Evolutionary conservation across 2,113 vertebrate species (phyloP).

Genomic region (Collichthys lucidus): DNA sequence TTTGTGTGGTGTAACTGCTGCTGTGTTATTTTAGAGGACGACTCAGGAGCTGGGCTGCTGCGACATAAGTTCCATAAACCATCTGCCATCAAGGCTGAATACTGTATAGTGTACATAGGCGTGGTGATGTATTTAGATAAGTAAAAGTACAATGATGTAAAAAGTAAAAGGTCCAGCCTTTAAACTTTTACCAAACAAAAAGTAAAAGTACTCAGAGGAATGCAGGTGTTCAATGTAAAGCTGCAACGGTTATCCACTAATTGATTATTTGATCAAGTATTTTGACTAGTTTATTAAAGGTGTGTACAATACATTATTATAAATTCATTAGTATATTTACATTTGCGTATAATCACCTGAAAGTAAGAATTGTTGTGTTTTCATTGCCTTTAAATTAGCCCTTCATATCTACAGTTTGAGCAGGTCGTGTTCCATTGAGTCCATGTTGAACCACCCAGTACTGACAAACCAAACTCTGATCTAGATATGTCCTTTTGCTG

Average conservation of each 20-base stretch:
- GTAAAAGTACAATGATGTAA: neutral
- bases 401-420: no score
- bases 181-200: neutral
- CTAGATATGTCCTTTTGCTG: no score
- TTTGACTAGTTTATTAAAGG: no score
- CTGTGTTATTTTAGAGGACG: slow-evolving; percentile 11
- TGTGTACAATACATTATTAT: no score
- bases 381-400: no score
- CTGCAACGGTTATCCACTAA: no score
- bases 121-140: neutral
- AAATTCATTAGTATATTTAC: no score
- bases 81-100: neutral
- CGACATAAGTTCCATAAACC: neutral
- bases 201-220: neutral
- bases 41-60: slow-evolving; percentile 5
- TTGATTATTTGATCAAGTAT: neutral
- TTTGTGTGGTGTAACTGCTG: neutral
- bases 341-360: no score
- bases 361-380: no score
- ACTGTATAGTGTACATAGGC: neutral
- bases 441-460: no score
- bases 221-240: neutral
- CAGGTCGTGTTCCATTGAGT: no score
- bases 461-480: no score
- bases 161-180: neutral